phyloP scores from a whole-genome alignment of 2,113 vertebrate species.

The human (Homo sapiens) region GRCh38 chr14:31879001-31879500 shows the following conservation, averaged over 20 bases:
- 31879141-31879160: not conserved
- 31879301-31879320: not conserved
- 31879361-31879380: constrained; percentile 36
- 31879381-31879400: not conserved
- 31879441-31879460: too few relatives aligned
- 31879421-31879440: not conserved
- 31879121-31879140: not conserved
- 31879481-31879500: too few relatives aligned
- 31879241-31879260: not conserved
- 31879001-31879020: constrained; percentile 27
- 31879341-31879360: constrained; percentile 50
- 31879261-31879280: constrained; percentile 33
- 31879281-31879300: not conserved
- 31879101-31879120: constrained; percentile 21
- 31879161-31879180: not conserved
- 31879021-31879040: not conserved
- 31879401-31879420: constrained; percentile 44
- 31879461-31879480: too few relatives aligned
- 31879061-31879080: constrained; percentile 31
- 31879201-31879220: not conserved
- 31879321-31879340: constrained; percentile 56
- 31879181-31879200: not conserved
- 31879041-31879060: constrained; percentile 23
- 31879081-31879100: not conserved
- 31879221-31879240: not conserved